Evolutionary conservation across 1,140 invertebrate genomes (phyloP), one percentile per base, ranked within the genome.

Genomic region (Drosophila murphyi): DNA sequence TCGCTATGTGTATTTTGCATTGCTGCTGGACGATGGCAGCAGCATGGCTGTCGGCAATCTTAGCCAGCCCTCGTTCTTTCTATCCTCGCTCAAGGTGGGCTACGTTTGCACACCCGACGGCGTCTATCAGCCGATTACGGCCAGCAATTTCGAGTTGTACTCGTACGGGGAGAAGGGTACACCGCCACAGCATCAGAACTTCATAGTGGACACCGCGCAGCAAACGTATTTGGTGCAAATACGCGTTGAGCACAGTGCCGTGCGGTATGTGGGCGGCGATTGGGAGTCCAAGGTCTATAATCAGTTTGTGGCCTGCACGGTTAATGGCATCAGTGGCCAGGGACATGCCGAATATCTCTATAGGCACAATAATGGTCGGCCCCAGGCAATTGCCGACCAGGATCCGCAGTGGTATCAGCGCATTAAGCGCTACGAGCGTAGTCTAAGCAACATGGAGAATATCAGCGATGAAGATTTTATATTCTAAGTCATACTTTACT

Each of bases 241-340:
- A 28, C 65, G 78, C 6, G 83, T 72, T 7, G 76, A 92, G 65
- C 75, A 76, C 2, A 71, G 59, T 0, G 80, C 82, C 0, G 32
- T 92, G 8, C 91, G 90, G 0, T 92, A 72, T 68, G 76, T 91
- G 8, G 91, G 91, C 28, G 88, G 82, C 4, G 76, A 92, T 31
- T 92, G 91, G 91, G 87, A 91, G 28, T 92, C 91, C 0, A 92
- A 92, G 74, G 85, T 92, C 2, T 91, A 77, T 28, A 92, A 92
- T 72, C 91, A 92, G 55, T 92, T 92, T 59, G 85, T 92, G 3
- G 31, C 77, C 28, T 92, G 91, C 29, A 90, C 88, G 0, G 91
- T 92, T 0, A 92, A 92, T 50, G 91, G 91, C 10, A 56, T 91
- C 1, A 7, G 51, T 0, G 91, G 91, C 2, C 91, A 92, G 35